Base-by-base conservation (phyloP, 2,113 vertebrate species). In the Platysternon megacephalum region DNA sequence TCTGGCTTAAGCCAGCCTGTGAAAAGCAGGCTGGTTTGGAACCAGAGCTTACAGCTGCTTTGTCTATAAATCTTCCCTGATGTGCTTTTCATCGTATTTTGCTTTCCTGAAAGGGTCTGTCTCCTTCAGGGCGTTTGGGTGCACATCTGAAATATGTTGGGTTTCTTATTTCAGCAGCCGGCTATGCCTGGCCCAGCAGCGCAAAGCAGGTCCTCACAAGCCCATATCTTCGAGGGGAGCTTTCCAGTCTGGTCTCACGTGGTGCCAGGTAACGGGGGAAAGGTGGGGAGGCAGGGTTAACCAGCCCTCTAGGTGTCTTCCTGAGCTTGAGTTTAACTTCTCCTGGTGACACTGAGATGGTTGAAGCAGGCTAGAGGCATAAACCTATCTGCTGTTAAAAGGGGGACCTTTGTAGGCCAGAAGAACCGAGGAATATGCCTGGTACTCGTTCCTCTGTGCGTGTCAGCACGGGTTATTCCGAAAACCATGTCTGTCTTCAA, bases 111-210 rank as follows among this genome's bases (percentile, higher is more conserved):
- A 87, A 91, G 87, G 88, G 39, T 72, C 16, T 87, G 79, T 95
- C 89, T 93, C 87, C 93, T 96, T 22, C 72, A 88, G 91, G 95
- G 6, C 1, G 26, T 96, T 97, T 80, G n/a, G 76, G 88, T 91
- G 88, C 86, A 87, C 21, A 2, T 82, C 80, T 93, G 86, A 93
- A 94, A 87, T 83, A 48, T 78, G 83, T 48, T 29, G 28, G 52
- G 48, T 5, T 4, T 72, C 29, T 76, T 32, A 24, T 49, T 55
- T 52, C 76, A 82, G 35, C 86, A 82, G 49, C 35, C 6, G 39
- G 74, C 74, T 85, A 56, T 55, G 8, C 35, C 65, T 52, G 12
- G 49, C 12, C 44, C 14, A 74, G 42, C 8, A 2, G 1, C 1
- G 4, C 80, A 3, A 9, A 72, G 29, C 68, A 55, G 72, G 42